phyloP scores from a whole-genome alignment of 2,113 vertebrate genomes.

The Oceanites oceanicus region DNA sequence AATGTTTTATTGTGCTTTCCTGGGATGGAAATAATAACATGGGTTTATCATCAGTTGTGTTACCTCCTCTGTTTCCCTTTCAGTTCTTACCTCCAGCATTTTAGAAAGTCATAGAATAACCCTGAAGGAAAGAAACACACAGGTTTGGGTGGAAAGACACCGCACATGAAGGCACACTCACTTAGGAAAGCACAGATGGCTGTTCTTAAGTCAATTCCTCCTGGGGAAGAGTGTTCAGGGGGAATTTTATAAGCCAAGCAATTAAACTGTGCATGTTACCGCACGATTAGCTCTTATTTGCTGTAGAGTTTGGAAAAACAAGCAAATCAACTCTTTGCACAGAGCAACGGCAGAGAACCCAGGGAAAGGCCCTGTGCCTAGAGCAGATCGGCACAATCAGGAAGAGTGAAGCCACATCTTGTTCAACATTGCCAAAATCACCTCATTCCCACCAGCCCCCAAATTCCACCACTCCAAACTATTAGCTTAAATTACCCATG shows the following conservation, averaged over 20 bases:
- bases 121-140: neutral
- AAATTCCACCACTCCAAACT: neutral
- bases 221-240: neutral
- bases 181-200: neutral
- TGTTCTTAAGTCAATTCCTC: neutral
- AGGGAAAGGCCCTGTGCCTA: neutral
- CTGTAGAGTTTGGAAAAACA: neutral
- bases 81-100: neutral
- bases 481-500: too few species aligned
- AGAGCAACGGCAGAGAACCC: neutral
- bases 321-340: neutral
- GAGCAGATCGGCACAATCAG: neutral
- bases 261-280: neutral
- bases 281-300: neutral
- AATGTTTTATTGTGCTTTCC: neutral
- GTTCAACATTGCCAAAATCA: neutral
- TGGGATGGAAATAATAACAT: neutral
- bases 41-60: neutral
- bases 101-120: neutral
- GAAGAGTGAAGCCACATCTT: neutral
- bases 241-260: neutral
- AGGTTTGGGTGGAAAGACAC: neutral
- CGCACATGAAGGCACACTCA: accelerated
- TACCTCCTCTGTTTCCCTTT: neutral
- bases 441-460: neutral